Evolutionary conservation across 2,113 vertebrate species (phyloP).

Genomic region (Gadus macrocephalus): DNA sequence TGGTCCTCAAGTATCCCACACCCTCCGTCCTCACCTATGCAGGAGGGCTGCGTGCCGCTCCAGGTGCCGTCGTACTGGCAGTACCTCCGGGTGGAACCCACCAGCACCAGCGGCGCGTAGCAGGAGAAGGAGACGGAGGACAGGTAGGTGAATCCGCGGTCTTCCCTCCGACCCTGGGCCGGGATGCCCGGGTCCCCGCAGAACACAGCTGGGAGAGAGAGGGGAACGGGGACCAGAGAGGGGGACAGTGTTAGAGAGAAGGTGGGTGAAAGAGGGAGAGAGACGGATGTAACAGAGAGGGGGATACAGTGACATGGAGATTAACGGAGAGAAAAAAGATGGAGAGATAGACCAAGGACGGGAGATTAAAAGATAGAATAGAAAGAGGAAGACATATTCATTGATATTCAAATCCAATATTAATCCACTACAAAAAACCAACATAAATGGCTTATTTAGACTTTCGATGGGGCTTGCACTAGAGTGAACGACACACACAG

Average conservation of each 20-base stretch:
- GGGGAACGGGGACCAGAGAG: background rate
- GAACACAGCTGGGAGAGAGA: slow-evolving; percentile 86
- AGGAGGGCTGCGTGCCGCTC: slow-evolving; percentile 96
- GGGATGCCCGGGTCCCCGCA: slow-evolving; percentile 93
- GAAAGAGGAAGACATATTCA: no score
- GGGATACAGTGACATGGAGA: no score
- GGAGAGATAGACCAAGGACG: no score
- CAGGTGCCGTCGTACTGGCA: slow-evolving; percentile 94
- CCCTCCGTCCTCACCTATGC: slow-evolving; percentile 79
- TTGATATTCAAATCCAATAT: no score
- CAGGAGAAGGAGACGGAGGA: slow-evolving; percentile 93
- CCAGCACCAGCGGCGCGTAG: slow-evolving; percentile 81
- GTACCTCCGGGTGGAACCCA: slow-evolving; percentile 87
- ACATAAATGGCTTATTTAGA: background rate
- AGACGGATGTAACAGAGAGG: no score
- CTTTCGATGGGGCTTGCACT: background rate
- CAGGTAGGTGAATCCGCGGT: slow-evolving; percentile 91
- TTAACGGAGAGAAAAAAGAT: no score
- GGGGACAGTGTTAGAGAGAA: background rate
- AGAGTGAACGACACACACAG: background rate
- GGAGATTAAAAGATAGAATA: no score
- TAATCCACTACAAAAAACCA: background rate
- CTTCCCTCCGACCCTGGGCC: slow-evolving; percentile 83
- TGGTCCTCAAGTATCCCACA: no score
- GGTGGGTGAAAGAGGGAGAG: background rate